Evolutionary conservation across 2,797 vertebrate species (phyloP).

Genomic region (Trichosurus vulpecula): DNA sequence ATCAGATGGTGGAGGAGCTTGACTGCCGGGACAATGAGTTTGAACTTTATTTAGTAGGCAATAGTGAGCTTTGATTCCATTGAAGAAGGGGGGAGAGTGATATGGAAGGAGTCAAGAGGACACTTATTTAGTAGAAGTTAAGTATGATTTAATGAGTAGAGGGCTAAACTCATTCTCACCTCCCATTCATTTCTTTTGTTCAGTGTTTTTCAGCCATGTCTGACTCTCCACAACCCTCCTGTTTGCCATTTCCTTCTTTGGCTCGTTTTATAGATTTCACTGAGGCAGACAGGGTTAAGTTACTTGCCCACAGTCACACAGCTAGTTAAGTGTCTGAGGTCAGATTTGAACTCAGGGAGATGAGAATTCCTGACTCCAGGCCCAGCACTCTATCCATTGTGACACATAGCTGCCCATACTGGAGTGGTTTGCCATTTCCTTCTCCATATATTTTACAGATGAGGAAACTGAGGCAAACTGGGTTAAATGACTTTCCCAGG

Average conservation of each 20-base stretch:
- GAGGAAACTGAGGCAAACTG: background rate
- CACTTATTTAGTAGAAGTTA: background rate
- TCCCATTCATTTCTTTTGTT: background rate
- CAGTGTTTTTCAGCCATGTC: background rate
- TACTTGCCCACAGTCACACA: too few species aligned
- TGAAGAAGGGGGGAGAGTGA: background rate
- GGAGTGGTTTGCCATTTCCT: background rate
- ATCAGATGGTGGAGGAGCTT: background rate
- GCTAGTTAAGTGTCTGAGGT: too few species aligned
- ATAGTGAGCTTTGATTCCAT: background rate
- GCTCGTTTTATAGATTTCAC: too few species aligned
- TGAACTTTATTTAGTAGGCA: background rate
- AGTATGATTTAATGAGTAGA: background rate
- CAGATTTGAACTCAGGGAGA: too few species aligned
- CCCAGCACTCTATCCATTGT: too few species aligned
- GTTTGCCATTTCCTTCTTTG: too few species aligned
- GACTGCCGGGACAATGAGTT: background rate
- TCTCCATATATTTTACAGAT: background rate
- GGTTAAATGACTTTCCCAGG: background rate
- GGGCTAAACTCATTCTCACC: background rate
- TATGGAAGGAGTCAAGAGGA: background rate
- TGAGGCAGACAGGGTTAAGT: too few species aligned
- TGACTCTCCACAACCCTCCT: background rate
- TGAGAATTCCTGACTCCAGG: too few species aligned
- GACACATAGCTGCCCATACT: too few species aligned